phyloP scores from a whole-genome alignment of 2,113 vertebrate genomes.

The Sinocyclocheilus grahami region DNA sequence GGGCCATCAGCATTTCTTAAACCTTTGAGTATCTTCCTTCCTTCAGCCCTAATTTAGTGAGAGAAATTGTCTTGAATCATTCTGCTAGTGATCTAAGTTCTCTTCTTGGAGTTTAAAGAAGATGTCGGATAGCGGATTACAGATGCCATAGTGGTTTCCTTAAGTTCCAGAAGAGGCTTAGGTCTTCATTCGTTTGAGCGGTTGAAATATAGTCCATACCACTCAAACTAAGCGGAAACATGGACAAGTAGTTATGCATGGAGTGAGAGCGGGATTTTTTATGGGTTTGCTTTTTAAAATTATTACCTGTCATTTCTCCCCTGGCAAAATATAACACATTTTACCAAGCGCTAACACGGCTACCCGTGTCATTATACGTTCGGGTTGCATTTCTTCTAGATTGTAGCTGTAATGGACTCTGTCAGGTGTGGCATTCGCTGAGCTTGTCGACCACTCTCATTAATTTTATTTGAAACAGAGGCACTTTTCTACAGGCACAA shows the following conservation, averaged over 20 bases:
- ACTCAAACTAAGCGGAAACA: slow-evolving; percentile 30
- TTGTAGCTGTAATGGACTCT: slow-evolving; percentile 44
- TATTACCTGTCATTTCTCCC: slow-evolving; percentile 59
- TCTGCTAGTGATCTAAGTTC: background rate
- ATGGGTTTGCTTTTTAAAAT: slow-evolving; percentile 38
- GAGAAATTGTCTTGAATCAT: background rate
- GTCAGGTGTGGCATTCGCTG: slow-evolving; percentile 61
- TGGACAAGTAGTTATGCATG: slow-evolving; percentile 36
- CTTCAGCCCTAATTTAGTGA: background rate
- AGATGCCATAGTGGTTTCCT: slow-evolving; percentile 15
- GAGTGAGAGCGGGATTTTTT: slow-evolving; percentile 42
- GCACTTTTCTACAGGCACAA: slow-evolving; percentile 21
- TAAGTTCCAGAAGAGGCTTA: background rate
- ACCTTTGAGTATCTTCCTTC: background rate
- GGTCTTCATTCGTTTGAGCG: background rate
- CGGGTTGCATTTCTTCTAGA: slow-evolving; percentile 44
- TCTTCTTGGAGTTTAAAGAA: background rate
- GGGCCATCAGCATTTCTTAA: background rate
- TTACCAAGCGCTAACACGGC: slow-evolving; percentile 54
- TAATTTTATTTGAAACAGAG: slow-evolving; percentile 52
- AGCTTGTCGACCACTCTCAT: slow-evolving; percentile 42
- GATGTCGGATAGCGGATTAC: slow-evolving; percentile 9
- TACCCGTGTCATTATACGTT: slow-evolving; percentile 62
- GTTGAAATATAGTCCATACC: slow-evolving; percentile 33
- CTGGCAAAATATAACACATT: slow-evolving; percentile 56